phyloP scores from a whole-genome alignment of 2,797 vertebrate genomes.

The Acanthornis magna region DNA sequence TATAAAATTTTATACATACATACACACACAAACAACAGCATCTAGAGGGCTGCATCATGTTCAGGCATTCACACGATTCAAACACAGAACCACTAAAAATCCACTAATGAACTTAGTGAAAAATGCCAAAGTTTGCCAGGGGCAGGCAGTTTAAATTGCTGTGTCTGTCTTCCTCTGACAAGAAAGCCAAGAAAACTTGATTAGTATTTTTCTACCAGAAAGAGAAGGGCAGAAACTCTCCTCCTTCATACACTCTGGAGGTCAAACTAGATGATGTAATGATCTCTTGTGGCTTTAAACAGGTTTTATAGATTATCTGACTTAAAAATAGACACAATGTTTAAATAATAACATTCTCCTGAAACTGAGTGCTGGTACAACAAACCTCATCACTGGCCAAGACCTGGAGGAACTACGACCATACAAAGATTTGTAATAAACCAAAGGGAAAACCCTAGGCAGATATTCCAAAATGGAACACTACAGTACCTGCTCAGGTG shows the following conservation, averaged over 20 bases:
- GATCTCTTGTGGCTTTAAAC: neutral
- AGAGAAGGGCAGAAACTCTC: neutral
- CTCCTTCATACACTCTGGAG: neutral
- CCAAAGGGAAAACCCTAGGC: neutral
- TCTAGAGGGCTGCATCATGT: fast-evolving
- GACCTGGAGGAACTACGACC: neutral
- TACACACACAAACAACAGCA: neutral
- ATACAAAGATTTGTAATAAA: neutral
- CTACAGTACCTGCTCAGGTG: neutral
- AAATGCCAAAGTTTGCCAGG: neutral
- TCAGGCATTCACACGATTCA: neutral
- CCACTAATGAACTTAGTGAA: neutral
- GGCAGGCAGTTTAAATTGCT: neutral
- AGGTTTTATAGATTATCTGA: constrained; percentile 14
- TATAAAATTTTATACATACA: neutral
- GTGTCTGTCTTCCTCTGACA: neutral
- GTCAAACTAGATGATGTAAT: neutral
- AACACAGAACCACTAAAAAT: neutral
- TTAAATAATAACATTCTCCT: constrained; percentile 10
- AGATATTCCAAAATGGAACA: neutral
- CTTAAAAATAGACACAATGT: constrained; percentile 9
- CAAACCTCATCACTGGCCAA: neutral
- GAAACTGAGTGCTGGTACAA: neutral
- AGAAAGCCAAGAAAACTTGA: neutral
- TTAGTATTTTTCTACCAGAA: neutral